Conservation (phyloP, 2,888 invertebrate species). For the Tricholauxania praeusta region DNA sequence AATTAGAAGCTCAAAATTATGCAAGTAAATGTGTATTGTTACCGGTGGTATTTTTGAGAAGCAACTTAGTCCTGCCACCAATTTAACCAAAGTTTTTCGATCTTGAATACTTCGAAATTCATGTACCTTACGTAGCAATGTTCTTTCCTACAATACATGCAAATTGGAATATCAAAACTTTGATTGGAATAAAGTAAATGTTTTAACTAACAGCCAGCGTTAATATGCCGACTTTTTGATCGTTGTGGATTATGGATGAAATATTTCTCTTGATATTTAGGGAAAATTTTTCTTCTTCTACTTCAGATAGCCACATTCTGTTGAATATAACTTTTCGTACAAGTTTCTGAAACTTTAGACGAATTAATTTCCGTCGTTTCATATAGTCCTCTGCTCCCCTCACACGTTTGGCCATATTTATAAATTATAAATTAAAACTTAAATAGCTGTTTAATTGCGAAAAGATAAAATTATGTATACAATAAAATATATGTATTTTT, state of each 20-base stretch:
- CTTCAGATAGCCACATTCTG: slow-evolving; percentile 53
- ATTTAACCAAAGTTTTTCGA: slow-evolving; percentile 71
- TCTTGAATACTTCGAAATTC: slow-evolving; percentile 73
- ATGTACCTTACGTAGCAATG: slow-evolving; percentile 72
- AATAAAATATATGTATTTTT: too few species aligned
- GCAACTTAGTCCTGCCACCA: slow-evolving; percentile 71
- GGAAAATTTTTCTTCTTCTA: slow-evolving; percentile 49
- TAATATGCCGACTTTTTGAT: slow-evolving; percentile 70
- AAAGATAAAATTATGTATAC: too few species aligned
- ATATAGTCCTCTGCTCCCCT: slow-evolving; percentile 42
- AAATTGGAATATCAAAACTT: slow-evolving; percentile 3
- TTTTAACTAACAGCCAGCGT: slow-evolving; percentile 66
- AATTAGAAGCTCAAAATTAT: too few species aligned
- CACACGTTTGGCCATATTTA: slow-evolving; percentile 46
- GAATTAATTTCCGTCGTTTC: slow-evolving; percentile 68
- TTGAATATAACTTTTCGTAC: slow-evolving; percentile 73
- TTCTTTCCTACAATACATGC: slow-evolving; percentile 71
- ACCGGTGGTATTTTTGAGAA: too few species aligned
- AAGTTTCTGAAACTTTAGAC: slow-evolving; percentile 71
- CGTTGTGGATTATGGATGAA: slow-evolving; percentile 69
- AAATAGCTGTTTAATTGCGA: too few species aligned
- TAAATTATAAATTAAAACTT: too few species aligned
- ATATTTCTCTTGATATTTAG: slow-evolving; percentile 69
- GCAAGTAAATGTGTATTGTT: too few species aligned
- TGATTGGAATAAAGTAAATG: not conserved